phyloP scores from a whole-genome alignment of 2,888 invertebrate genomes.

The Drosophila greeni region DNA sequence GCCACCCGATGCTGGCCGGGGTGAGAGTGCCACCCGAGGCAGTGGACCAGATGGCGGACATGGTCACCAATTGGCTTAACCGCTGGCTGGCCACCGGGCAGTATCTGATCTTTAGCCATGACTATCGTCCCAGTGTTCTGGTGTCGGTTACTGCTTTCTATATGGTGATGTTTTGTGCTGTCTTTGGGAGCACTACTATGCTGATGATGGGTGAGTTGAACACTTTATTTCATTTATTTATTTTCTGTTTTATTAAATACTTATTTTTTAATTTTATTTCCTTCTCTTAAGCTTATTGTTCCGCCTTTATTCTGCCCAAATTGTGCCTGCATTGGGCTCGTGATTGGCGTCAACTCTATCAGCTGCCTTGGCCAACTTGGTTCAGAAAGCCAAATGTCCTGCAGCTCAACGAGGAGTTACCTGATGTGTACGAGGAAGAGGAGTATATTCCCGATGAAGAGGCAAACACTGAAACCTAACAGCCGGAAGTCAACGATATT shows the following conservation, averaged over 20 bases:
- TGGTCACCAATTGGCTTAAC: not conserved
- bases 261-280: not conserved
- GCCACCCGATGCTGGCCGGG: not conserved
- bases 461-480: not conserved
- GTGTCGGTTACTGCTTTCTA: not conserved
- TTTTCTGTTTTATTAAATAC: no score
- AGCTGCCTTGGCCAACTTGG: no score
- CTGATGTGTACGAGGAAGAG: not conserved
- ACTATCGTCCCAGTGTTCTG: not conserved
- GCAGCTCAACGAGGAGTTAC: not conserved
- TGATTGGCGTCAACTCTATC: not conserved
- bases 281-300: not conserved
- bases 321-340: not conserved
- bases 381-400: not conserved
- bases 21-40: not conserved
- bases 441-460: not conserved
- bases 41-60: not conserved
- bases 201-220: not conserved
- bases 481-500: not conserved
- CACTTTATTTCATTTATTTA: no score
- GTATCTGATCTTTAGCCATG: not conserved
- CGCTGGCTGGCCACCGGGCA: conserved; percentile 13
- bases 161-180: not conserved
- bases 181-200: not conserved
- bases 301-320: not conserved